Conservation (phyloP, 2,797 vertebrate species). For the Mormyrops attenuatus region DNA sequence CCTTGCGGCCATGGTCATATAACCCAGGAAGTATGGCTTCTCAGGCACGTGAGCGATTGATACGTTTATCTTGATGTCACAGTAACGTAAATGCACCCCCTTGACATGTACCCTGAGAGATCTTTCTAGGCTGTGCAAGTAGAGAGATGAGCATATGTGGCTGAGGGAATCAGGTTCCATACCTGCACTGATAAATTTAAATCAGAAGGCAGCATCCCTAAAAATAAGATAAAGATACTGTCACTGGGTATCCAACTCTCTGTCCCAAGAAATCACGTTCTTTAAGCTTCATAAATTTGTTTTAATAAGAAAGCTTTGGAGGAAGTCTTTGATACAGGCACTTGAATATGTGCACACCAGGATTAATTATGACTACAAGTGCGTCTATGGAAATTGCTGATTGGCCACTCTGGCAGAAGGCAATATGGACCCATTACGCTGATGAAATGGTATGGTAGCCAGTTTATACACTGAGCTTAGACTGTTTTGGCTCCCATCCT, state of each 20-base stretch:
- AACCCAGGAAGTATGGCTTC: not conserved
- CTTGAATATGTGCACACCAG: not conserved
- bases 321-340: not conserved
- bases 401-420: conserved; percentile 8
- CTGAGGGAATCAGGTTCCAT: not conserved
- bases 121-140: conserved; percentile 4
- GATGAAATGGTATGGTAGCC: conserved; percentile 4
- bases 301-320: not conserved
- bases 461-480: not conserved
- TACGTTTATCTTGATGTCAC: conserved; percentile 17
- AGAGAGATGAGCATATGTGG: not conserved
- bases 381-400: not conserved
- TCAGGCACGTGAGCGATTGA: conserved; percentile 9
- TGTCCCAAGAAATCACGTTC: not conserved
- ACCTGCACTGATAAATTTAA: not conserved
- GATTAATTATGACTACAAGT: not conserved
- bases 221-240: not conserved
- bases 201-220: not conserved
- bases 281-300: not conserved
- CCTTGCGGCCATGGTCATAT: not conserved
- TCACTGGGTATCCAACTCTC: not conserved
- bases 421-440: not conserved
- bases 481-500: not conserved
- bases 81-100: conserved; percentile 8
- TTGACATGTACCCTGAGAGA: conserved; percentile 2